These are phyloP conservation scores for Puffinus mauretanicus DNA, from an alignment of 2,113 vertebrate genomes.

Conservation along the genomic window DNA sequence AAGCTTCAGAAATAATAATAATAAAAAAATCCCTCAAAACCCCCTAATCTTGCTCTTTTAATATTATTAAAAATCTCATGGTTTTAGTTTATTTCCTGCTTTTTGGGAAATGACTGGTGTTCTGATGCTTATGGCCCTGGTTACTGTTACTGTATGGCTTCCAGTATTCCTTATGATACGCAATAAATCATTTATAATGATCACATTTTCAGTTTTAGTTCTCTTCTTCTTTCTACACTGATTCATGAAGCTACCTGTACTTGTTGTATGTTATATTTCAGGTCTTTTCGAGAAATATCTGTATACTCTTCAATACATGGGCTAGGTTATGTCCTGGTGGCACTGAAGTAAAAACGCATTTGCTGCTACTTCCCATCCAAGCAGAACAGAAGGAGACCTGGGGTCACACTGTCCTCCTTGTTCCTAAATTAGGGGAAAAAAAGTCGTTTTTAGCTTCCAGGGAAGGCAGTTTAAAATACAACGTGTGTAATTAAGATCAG, in stretches of 20 bases:
- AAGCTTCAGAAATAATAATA: background rate
- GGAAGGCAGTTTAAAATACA: background rate
- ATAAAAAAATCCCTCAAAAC: fast-evolving
- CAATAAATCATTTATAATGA: background rate
- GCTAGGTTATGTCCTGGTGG: too few species aligned
- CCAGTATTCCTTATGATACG: background rate
- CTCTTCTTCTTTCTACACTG: background rate
- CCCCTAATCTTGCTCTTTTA: background rate
- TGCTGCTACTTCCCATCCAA: background rate
- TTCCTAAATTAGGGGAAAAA: background rate
- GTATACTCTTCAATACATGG: background rate
- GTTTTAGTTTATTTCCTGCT: background rate
- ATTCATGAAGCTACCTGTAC: background rate
- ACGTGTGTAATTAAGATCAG: background rate
- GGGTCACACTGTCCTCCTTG: background rate
- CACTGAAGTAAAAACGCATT: background rate
- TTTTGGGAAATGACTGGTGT: background rate
- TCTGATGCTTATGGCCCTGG: background rate
- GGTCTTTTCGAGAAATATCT: background rate
- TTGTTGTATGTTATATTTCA: background rate
- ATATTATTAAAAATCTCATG: background rate
- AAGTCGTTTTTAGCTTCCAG: background rate
- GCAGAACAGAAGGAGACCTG: background rate
- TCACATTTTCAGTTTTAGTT: background rate
- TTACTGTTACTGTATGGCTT: background rate